Conservation (phyloP, 1,140 invertebrate species). For the Homalodisca vitripennis region DNA sequence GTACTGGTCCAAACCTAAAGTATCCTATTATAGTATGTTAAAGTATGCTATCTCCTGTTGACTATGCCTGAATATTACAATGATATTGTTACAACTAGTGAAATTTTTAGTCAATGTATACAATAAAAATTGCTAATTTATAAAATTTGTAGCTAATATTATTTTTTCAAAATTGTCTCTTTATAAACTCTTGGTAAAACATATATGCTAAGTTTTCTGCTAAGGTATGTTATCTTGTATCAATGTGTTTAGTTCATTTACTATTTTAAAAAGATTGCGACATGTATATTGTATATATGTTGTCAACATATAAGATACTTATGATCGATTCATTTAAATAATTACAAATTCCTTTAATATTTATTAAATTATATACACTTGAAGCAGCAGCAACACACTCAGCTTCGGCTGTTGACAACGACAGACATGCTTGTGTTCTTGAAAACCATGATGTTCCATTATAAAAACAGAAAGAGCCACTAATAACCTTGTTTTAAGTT, state of each 20-base stretch:
- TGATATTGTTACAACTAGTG: no score
- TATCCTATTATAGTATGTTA: no score
- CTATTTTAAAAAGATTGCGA: constrained; percentile 45
- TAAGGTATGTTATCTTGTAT: constrained; percentile 14
- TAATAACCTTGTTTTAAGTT: no score
- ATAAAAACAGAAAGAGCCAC: no score
- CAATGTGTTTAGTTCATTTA: constrained; percentile 47
- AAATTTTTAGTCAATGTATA: no score
- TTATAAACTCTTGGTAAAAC: constrained; percentile 5
- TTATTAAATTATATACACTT: constrained; percentile 42
- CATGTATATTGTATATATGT: constrained; percentile 39
- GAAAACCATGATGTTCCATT: no score
- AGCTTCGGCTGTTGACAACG: constrained; percentile 47
- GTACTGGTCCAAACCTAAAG: no score
- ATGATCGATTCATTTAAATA: constrained; percentile 1
- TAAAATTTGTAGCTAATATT: no score
- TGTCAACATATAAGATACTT: constrained; percentile 41
- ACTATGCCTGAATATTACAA: no score
- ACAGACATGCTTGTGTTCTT: constrained; percentile 37
- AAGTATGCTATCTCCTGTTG: no score
- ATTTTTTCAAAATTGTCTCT: constrained; percentile 23
- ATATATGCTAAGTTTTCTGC: constrained; percentile 8
- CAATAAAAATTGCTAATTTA: no score
- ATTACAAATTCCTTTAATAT: constrained; percentile 33
- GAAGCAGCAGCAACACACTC: constrained; percentile 47